Evolutionary conservation across 2,113 vertebrate genomes (phyloP), one percentile per base, ranked within the genome.

Genomic region (Mus pahari): DNA sequence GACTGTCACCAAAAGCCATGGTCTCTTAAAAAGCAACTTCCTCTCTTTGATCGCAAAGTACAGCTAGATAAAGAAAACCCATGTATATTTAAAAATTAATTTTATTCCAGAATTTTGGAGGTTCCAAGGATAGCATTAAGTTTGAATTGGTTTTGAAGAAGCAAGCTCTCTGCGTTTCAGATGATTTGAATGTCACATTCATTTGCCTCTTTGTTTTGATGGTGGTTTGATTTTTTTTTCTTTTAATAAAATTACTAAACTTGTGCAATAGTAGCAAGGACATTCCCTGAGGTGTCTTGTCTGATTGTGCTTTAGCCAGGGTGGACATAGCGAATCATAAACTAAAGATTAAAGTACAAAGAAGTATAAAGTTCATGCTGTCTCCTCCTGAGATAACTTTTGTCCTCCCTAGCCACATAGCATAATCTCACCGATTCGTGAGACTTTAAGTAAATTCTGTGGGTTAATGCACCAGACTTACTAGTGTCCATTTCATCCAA

Each of bases 161-260:
- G 89, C 62, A 91, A 92, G 94, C 94, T 91, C 81, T 78, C 86
- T 92, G 75, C 89, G 93, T 97, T 95, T 94, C 91, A 95, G 71
- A 94, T 96, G 74, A 91, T 92, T 96, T 66, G 91, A 89, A 96
- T 60, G 91, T 91, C 88, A 86, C 73, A 93, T 96, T 95, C 89
- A 55, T 95, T 95, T 96, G 83, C 94, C 81, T 97, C 70, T 96
- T 89, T 96, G 79, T 95, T 97, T 95, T 92, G 82, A 96, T 82
- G 79, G 42, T 94, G 42, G 60, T 66, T 92, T 89, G 81, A 87
- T 86, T 96, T 95, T 97, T 82, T 86, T 60, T 92, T 71, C 74
- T 75, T 66, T 64, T 75, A 97, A 88, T 92, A 94, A 96, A 97
- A 94, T 94, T 75, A 97, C 88, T 95, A 96, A 97, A 95, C 82